A percentile compares a stretch with the other conserved stretches of the same genome.
Conservation (phyloP, 2,113 vertebrate species). For the Chaenocephalus aceratus region DNA sequence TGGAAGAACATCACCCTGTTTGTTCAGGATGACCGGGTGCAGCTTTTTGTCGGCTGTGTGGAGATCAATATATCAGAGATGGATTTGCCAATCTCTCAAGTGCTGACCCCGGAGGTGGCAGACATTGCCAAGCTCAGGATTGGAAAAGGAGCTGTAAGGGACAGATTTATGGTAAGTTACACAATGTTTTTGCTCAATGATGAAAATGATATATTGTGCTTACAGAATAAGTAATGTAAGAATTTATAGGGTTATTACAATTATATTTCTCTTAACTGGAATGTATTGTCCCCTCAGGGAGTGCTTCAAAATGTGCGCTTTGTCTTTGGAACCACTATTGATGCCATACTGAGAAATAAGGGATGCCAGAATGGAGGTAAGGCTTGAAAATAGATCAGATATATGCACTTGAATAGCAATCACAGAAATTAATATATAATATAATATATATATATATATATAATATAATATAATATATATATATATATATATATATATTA, state of each 20-base stretch:
- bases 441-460: too few species aligned
- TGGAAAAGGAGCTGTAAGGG: constrained; percentile 91
- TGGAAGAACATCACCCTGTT: constrained; percentile 98
- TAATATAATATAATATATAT: too few species aligned
- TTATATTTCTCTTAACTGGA: background rate
- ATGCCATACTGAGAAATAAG: constrained; percentile 94
- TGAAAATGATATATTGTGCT: constrained; percentile 2
- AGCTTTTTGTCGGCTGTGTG: constrained; percentile 94
- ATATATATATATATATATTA: too few species aligned
- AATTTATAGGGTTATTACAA: background rate
- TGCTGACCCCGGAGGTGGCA: constrained; percentile 89
- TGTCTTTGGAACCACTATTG: constrained; percentile 94
- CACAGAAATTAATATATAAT: too few species aligned
- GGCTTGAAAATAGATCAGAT: constrained; percentile 25
- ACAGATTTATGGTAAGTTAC: constrained; percentile 91
- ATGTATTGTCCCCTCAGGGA: constrained; percentile 85
- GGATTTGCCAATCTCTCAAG: constrained; percentile 90
- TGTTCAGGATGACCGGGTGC: constrained; percentile 93
- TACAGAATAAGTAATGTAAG: background rate
- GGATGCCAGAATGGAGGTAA: constrained; percentile 91
- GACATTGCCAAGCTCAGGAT: constrained; percentile 88
- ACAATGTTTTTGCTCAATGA: background rate
- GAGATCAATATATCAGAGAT: constrained; percentile 91
- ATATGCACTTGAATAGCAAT: too few species aligned
- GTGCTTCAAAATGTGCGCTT: constrained; percentile 97